These are phyloP conservation scores for Zoanthus gigantus DNA, from an alignment of 92 coral and sea anemone genomes.

Conservation along the genomic window DNA sequence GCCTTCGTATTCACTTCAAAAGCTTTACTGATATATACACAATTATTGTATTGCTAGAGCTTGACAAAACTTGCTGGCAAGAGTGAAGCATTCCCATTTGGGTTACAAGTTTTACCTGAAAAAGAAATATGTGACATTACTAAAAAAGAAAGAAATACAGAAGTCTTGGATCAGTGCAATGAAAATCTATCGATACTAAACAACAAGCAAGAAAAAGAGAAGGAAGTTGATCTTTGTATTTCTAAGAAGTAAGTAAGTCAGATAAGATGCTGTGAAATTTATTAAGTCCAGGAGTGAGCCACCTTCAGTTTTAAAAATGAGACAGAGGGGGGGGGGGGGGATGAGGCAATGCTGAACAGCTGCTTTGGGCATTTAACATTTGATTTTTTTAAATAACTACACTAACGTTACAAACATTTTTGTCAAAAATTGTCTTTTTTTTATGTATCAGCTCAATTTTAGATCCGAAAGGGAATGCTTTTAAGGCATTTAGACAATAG, in stretches of 20 bases:
- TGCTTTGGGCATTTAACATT: no score
- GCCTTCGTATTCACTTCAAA: no score
- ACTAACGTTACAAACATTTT: no score
- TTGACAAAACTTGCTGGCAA: slow-evolving; percentile 36
- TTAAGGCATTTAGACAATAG: no score
- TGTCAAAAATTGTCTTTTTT: no score
- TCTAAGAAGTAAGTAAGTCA: not conserved
- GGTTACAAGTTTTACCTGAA: slow-evolving; percentile 6
- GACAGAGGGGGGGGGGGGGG: not conserved
- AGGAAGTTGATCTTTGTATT: not conserved
- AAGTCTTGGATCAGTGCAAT: not conserved
- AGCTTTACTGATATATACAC: no score
- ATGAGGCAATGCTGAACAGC: not conserved
- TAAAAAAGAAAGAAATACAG: not conserved
- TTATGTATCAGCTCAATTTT: no score
- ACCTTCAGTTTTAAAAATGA: not conserved
- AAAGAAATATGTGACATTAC: not conserved
- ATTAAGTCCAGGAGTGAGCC: not conserved
- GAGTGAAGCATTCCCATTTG: slow-evolving; percentile 10
- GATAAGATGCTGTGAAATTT: not conserved
- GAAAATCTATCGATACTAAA: not conserved
- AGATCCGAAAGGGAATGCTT: no score
- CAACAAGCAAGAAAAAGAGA: not conserved
- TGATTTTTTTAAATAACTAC: no score
- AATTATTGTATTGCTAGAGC: not conserved